Evolutionary conservation across 2,797 vertebrate species (phyloP), one percentile per base, ranked within the genome.

Genomic region (Malurus leucopterus): DNA sequence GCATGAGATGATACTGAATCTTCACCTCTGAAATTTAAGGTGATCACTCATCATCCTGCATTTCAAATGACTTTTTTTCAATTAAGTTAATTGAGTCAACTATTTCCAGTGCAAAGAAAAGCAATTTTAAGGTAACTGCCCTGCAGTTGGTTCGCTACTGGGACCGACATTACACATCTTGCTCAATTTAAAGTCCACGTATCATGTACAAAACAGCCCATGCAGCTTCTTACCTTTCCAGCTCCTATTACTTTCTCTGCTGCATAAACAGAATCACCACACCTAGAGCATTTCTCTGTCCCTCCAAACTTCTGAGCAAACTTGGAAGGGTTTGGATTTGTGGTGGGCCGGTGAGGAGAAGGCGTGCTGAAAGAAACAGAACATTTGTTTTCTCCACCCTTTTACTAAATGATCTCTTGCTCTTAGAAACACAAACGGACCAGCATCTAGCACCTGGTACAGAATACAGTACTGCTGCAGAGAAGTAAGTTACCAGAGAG

Each of bases 221-320:
- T 1, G 15, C 62, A 30, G 30, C 30, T 67, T 40, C 78, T 94
- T 96, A 99, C 99, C 98, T 99, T 99, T 55, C 99, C 99, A 6
- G 99, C 99, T 27, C 99, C 99, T 89, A 99, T 98, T 62, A 99
- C 96, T 97, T 99, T 99, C 96, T 99, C 99, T 0, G 99, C 99
- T 1, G 99, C 99, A 6, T 98, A 99, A 26, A 99, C 99, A 0
- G 98, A 98, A 92, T 99, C 98, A 5, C 98, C 98, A 81, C 99
- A 99, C 54, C 99, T 97, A 5, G 98, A 98, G 46, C 99, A 99
- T 81, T 99, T 99, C 91, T 99, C 99, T 11, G 98, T 96, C 7
- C 98, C 98, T 21, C 98, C 98, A 0, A 98, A 99, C 95, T 99
- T 99, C 97, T 99, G 98, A 70, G 99, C 99, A 0, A 98, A 99